Conservation (phyloP, 2,797 vertebrate genomes). For the Catharus ustulatus region DNA sequence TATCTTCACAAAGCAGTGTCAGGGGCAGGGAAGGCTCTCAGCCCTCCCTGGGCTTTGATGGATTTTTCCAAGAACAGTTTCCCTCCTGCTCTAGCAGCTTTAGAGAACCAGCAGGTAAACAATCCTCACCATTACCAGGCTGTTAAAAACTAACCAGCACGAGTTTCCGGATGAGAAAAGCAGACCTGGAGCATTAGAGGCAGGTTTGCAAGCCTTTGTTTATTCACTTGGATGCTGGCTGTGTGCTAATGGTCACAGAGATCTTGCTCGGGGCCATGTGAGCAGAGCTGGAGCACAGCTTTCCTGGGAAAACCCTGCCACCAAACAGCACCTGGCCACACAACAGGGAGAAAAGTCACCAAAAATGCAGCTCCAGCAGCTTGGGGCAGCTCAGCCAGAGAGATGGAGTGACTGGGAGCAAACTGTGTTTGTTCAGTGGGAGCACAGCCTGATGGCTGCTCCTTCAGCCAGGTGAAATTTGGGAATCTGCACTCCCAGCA, state of each 20-base stretch:
- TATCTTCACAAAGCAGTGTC: not conserved
- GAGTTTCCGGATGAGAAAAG: not conserved
- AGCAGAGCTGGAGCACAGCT: not conserved
- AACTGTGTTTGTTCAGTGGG: not conserved
- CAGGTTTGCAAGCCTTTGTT: not conserved
- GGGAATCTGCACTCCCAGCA: not conserved
- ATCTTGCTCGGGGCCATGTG: not conserved
- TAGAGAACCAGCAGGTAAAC: not conserved
- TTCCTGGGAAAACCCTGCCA: not conserved
- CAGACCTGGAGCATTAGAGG: not conserved
- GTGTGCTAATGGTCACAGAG: not conserved
- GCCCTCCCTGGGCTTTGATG: not conserved
- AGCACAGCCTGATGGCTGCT: not conserved
- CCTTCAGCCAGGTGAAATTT: no score
- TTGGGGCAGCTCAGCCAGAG: not conserved
- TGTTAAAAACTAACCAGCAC: not conserved
- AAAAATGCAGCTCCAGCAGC: not conserved
- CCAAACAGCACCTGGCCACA: not conserved
- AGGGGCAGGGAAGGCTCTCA: not conserved
- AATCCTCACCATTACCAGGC: not conserved
- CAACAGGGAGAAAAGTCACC: rapidly evolving
- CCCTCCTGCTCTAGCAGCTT: not conserved
- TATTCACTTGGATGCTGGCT: not conserved
- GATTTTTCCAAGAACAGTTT: not conserved
- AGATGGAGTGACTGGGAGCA: not conserved